phyloP scores from a whole-genome alignment of 2,797 vertebrate genomes.

The Sebastes kiyomatsui region DNA sequence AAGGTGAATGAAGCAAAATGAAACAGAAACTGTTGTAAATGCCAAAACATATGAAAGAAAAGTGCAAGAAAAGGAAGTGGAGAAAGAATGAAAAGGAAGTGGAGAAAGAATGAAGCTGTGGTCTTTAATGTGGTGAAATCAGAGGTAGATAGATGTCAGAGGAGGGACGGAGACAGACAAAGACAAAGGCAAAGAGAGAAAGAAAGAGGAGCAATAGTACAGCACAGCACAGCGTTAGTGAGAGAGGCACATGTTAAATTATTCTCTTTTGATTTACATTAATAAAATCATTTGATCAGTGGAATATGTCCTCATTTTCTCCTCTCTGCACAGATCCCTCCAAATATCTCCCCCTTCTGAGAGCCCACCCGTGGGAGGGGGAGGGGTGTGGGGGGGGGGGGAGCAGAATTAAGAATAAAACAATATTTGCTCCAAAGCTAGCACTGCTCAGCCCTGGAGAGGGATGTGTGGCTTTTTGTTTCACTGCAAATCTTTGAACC shows the following conservation, averaged over 20 bases:
- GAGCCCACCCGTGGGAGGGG: not conserved
- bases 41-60: not conserved
- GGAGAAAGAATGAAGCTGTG: not conserved
- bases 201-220: conserved; percentile 12
- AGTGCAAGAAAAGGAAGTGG: not conserved
- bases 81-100: not conserved
- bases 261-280: conserved; percentile 66
- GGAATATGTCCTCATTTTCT: conserved; percentile 31
- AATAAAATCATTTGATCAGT: conserved; percentile 62
- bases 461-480: not conserved
- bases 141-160: conserved; percentile 38
- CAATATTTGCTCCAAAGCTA: conserved; percentile 53
- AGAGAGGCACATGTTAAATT: conserved; percentile 55
- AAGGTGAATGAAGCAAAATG: no score
- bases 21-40: not conserved
- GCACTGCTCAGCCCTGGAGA: conserved; percentile 13
- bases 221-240: conserved; percentile 1
- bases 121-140: conserved; percentile 49
- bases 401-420: conserved; percentile 36
- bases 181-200: conserved; percentile 31
- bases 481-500: conserved; percentile 15
- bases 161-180: conserved; percentile 7
- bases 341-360: conserved; percentile 12
- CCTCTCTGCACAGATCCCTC: not conserved
- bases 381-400: not conserved